Base-by-base conservation (phyloP, 2,797 vertebrate genomes). In the Melanotaenia parkinsoni region DNA sequence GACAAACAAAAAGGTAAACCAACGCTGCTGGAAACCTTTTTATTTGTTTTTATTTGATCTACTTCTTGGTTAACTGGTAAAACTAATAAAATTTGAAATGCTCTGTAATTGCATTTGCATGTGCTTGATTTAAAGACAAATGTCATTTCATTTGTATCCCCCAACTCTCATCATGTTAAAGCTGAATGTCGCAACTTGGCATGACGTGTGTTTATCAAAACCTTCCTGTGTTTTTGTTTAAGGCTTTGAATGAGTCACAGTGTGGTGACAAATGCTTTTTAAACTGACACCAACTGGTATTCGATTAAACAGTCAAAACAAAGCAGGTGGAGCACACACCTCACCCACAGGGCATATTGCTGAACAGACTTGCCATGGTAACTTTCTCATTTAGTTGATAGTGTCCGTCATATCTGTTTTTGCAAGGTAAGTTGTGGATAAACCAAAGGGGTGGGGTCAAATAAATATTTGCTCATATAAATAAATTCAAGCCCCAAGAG, bases 241-340 rank as follows among this genome's bases (percentile, higher is more conserved):
- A 24, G 58, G 2, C 8, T 43, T 4, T n/a, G 9, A 1, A 43
- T 86, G 76, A 86, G 47, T 87, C 84, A 89, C 1, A 24, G 2
- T 20, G 3, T 70, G 9, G 24, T 70, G 70, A 61, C 61, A 58
- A 59, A 60, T n/a, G 22, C 16, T 5, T 24, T 30, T 10, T 43
- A 75, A 71, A 63, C 70, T 62, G 63, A 85, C 62, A 74, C 70
- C 58, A 70, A 76, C 51, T 12, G 50, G 30, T 58, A 64, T 53
- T 12, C 69, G 0, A 28, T 62, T 12, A 60, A 10, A 47, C 68
- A 72, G 81, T 81, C 75, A 80, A 87, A 91, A 87, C 72, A 77
- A 58, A 2, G 0, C 26, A 67, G 18, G 0, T 14, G 1, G 30
- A 2, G 33, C 1, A 63, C 61, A 78, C 75, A 53, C 88, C 86